Percentiles rank a stretch among this genome's conserved stretches.
Evolutionary conservation across 2,797 vertebrate genomes (phyloP).

Genomic region (Valencia hispanica): DNA sequence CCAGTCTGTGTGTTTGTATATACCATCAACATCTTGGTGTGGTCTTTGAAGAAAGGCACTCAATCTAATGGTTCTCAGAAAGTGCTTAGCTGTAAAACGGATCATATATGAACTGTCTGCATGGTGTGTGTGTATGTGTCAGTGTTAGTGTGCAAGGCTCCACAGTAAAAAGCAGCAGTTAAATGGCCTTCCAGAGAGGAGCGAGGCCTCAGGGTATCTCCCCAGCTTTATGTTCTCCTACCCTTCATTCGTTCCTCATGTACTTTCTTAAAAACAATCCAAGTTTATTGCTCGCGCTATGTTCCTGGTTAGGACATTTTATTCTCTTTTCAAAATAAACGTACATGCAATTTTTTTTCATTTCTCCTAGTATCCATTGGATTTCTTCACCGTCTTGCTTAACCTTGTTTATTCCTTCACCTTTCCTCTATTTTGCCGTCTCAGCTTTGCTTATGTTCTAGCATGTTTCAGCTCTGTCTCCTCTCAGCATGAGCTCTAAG

Average conservation of each 20-base stretch:
- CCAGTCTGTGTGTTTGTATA: conserved; percentile 5
- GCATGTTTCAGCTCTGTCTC: neutral
- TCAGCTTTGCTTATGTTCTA: neutral
- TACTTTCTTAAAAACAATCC: conserved; percentile 22
- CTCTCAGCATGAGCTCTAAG: conserved; percentile 38
- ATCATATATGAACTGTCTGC: conserved; percentile 51
- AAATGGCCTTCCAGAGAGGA: conserved; percentile 43
- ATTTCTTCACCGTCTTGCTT: conserved; percentile 21
- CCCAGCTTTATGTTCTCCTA: conserved; percentile 19
- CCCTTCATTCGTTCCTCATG: conserved; percentile 1
- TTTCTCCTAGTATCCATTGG: conserved; percentile 21
- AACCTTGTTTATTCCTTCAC: conserved; percentile 7
- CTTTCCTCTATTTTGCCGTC: neutral
- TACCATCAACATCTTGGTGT: conserved; percentile 7
- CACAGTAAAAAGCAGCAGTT: conserved; percentile 18
- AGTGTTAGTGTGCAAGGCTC: neutral
- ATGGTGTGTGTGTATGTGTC: neutral
- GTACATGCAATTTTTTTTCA: conserved; percentile 65
- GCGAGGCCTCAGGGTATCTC: conserved; percentile 30
- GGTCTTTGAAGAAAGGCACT: conserved; percentile 47
- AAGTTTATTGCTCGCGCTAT: conserved; percentile 13
- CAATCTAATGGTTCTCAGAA: conserved; percentile 56
- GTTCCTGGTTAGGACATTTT: conserved; percentile 29
- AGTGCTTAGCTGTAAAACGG: conserved; percentile 42
- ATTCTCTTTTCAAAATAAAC: conserved; percentile 51